These are phyloP conservation scores for Triplophysa yarkandensis DNA, from an alignment of 2,797 vertebrate genomes.

Conservation along the genomic window DNA sequence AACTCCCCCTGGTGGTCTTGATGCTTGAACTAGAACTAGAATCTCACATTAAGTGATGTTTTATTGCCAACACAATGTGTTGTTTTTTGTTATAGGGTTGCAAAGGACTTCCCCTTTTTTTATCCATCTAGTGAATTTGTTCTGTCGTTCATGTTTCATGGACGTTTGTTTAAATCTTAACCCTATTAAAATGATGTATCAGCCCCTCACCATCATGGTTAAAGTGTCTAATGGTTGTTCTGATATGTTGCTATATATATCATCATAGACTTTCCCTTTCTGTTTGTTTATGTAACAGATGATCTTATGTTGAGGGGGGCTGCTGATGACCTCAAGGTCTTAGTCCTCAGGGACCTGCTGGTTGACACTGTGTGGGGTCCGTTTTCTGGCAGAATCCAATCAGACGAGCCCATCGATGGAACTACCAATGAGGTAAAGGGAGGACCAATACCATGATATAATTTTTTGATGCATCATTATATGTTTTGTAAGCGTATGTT, in stretches of 20 bases:
- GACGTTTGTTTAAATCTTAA: background rate
- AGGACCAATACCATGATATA: constrained; percentile 40
- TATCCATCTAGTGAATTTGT: background rate
- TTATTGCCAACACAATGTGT: too few relatives aligned
- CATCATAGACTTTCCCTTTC: background rate
- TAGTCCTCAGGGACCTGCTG: constrained; percentile 69
- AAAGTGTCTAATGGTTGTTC: background rate
- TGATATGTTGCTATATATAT: background rate
- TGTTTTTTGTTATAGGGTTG: too few relatives aligned
- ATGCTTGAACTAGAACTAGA: background rate
- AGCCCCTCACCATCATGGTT: background rate
- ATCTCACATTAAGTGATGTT: background rate
- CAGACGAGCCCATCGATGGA: constrained; percentile 65
- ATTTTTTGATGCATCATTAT: background rate
- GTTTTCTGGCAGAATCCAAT: constrained; percentile 81
- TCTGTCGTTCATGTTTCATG: background rate
- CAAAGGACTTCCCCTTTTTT: background rate
- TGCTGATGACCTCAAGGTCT: constrained; percentile 68
- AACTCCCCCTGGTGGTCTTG: constrained; percentile 67
- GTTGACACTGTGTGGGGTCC: constrained; percentile 87
- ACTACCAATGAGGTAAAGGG: constrained; percentile 69
- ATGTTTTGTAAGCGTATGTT: background rate
- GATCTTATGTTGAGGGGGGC: constrained; percentile 76
- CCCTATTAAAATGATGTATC: background rate
- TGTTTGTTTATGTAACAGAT: constrained; percentile 68